Base-by-base conservation (phyloP, 2,888 invertebrate genomes). In the Patella pellucida region DNA sequence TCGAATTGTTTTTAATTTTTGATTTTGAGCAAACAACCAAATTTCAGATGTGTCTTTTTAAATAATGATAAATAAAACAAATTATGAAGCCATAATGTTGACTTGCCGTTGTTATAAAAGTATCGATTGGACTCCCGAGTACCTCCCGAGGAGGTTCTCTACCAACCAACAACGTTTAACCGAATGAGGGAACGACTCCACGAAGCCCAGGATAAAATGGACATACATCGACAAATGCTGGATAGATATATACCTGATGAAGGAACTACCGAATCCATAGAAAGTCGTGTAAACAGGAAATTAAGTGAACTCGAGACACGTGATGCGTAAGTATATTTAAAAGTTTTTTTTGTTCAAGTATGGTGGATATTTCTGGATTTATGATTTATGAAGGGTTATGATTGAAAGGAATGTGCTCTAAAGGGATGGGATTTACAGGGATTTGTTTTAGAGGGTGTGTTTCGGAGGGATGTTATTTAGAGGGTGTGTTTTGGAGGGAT, bases 151-250 rank as follows among this genome's bases (percentile, higher is more conserved):
- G 87, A 87, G 75, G 51, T 87, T 68, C 78, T 87, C 54, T 82
- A 84, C 78, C 79, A 83, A 72, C 84, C 86, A 16, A 81, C 83
- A 74, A 81, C 85, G 56, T 82, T 85, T 72, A 81, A 73, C 52
- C 80, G 82, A 71, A 82, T 88, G 75, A 81, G 84, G 69, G 80
- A 82, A 41, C 85, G 82, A 73, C 79, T 88, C 31, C 80, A 83
- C 15, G 84, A 85, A 31, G 84, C 84, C 52, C 85, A 86, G 70
- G 85, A 85, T 56, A 85, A 85, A 79, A 82, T 88, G 83, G 85
- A 85, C 79, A 79, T 82, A 9, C 87, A 88, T 73, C 81, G 84
- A 54, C 87, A 87, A 77, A 80, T 88, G 71, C 78, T 88, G 79
- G 88, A 88, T 78, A 83, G 87, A 73, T 88, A 88, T 79, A 82